Conservation (phyloP, 2,113 vertebrate species). For the Corythaeola cristata region DNA sequence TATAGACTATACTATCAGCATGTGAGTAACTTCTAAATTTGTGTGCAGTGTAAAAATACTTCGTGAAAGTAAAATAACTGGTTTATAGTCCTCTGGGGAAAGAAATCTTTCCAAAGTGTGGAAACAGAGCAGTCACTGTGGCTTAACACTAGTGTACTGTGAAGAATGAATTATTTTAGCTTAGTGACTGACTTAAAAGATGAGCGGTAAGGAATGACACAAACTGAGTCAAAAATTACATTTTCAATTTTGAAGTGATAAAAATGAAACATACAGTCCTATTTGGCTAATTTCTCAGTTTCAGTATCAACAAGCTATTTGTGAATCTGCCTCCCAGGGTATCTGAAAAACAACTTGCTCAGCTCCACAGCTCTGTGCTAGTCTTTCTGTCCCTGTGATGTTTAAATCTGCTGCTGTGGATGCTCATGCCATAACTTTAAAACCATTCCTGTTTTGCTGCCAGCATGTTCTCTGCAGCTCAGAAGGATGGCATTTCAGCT, state of each 20-base stretch:
- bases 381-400: neutral
- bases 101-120: conserved; percentile 13
- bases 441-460: neutral
- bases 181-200: conserved; percentile 4
- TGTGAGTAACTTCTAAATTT: neutral
- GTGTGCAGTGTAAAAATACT: neutral
- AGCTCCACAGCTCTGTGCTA: neutral
- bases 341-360: neutral
- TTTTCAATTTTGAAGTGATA: neutral
- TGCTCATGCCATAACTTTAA: neutral
- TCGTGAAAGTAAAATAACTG: neutral
- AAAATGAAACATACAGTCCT: neutral
- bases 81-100: neutral
- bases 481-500: neutral
- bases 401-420: neutral
- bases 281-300: conserved; percentile 18
- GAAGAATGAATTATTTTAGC: conserved; percentile 42
- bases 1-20: neutral
- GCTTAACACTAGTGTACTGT: conserved; percentile 18
- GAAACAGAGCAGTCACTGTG: conserved; percentile 32
- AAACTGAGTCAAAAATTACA: conserved; percentile 10
- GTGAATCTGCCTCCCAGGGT: neutral
- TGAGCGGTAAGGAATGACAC: neutral
- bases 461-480: neutral
- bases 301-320: neutral